A percentile compares a stretch with the other conserved stretches of the same genome.
phyloP scores from a whole-genome alignment of 1,140 invertebrate species.

The Micrasema longulum region DNA sequence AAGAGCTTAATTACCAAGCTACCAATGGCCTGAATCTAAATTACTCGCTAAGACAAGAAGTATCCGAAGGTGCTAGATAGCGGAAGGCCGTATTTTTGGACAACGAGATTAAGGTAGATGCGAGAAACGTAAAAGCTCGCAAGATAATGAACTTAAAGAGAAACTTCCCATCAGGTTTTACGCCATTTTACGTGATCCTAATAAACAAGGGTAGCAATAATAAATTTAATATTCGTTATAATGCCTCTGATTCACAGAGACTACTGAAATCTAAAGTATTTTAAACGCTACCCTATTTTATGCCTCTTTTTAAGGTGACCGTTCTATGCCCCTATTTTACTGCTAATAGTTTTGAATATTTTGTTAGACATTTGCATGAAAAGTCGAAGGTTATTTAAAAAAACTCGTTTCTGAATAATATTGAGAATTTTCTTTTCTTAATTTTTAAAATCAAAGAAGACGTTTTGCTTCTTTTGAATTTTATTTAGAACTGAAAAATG shows the following conservation, averaged over 20 bases:
- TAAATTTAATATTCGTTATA: conserved; percentile 24
- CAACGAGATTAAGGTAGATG: conserved; percentile 54
- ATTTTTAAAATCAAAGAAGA: too few relatives aligned
- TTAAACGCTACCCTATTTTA: conserved; percentile 4
- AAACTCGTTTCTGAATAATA: too few relatives aligned
- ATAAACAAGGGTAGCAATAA: conserved; percentile 41
- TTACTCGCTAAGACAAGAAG: conserved; percentile 52
- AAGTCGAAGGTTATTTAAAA: too few relatives aligned
- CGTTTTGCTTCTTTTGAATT: too few relatives aligned
- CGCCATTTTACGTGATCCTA: conserved; percentile 49
- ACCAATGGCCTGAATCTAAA: conserved; percentile 55
- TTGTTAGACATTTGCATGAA: too few relatives aligned
- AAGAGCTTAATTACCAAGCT: conserved; percentile 52
- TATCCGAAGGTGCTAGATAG: conserved; percentile 38
- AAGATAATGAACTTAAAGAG: conserved; percentile 54
- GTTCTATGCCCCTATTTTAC: too few relatives aligned
- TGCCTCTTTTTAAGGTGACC: not conserved
- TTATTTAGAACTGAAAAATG: too few relatives aligned
- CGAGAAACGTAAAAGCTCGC: conserved; percentile 51
- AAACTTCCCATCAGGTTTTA: conserved; percentile 50
- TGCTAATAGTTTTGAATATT: too few relatives aligned
- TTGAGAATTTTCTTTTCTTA: too few relatives aligned
- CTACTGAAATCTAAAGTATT: not conserved
- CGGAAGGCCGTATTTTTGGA: conserved; percentile 53
- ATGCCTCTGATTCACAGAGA: conserved; percentile 1